phyloP scores from a whole-genome alignment of 2,888 invertebrate genomes.

The Cheilosia vulpina region DNA sequence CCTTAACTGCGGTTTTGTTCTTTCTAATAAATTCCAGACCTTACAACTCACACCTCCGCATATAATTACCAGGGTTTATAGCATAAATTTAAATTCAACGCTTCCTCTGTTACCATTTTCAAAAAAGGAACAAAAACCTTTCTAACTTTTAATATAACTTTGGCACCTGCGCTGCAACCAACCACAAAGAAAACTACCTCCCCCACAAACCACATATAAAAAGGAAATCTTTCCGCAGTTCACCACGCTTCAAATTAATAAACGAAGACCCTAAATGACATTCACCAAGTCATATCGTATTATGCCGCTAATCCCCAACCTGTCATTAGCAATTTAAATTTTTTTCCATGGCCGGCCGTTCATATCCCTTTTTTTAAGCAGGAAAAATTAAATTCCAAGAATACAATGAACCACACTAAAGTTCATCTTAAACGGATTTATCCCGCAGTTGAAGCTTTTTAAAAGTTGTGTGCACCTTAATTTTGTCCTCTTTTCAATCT shows the following conservation, averaged over 20 bases:
- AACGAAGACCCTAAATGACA: slow-evolving; percentile 39
- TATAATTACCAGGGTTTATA: slow-evolving; percentile 6
- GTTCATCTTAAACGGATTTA: slow-evolving; percentile 71
- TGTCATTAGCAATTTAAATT: slow-evolving; percentile 70
- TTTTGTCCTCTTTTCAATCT: slow-evolving; percentile 16
- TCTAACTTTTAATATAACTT: slow-evolving; percentile 12
- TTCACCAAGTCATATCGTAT: slow-evolving; percentile 47
- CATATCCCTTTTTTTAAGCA: not conserved
- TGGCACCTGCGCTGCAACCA: not conserved
- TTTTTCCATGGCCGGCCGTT: not conserved
- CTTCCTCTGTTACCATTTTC: not conserved
- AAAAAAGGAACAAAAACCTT: not conserved
- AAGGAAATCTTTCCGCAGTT: slow-evolving; percentile 1
- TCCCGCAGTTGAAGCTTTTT: slow-evolving; percentile 62
- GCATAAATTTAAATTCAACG: slow-evolving; percentile 1
- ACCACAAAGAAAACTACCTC: not conserved
- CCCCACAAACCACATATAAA: slow-evolving; percentile 24
- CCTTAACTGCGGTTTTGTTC: not conserved
- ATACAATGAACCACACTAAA: slow-evolving; percentile 28
- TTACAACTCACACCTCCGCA: not conserved
- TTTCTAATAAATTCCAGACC: slow-evolving; percentile 17
- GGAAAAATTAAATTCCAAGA: slow-evolving; percentile 27
- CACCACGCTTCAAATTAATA: slow-evolving; percentile 51
- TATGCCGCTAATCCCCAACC: slow-evolving; percentile 63
- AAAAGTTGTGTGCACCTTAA: slow-evolving; percentile 53